A percentile compares a stretch with the other conserved stretches of the same genome.
Conservation (phyloP, 2,113 vertebrate genomes). For the Pelusios castaneus region DNA sequence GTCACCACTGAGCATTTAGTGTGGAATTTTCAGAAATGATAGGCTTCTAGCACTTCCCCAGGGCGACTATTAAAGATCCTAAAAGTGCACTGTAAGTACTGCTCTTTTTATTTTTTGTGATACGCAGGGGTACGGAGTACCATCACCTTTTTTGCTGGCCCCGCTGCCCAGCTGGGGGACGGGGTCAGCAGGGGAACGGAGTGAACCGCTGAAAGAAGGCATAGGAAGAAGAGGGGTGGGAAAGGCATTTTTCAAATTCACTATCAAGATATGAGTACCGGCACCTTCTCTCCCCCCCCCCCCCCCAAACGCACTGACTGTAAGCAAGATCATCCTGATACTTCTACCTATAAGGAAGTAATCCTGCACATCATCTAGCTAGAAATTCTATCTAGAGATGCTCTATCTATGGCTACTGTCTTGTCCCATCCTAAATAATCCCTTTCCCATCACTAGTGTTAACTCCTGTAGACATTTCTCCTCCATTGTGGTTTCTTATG, state of each 20-base stretch:
- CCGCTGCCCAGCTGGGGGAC: too few relatives aligned
- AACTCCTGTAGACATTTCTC: neutral
- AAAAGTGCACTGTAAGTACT: neutral
- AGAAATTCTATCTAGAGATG: neutral
- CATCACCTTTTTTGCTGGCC: too few relatives aligned
- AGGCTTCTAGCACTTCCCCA: neutral
- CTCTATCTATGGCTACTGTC: neutral
- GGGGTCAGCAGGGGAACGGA: too few relatives aligned
- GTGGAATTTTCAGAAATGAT: neutral
- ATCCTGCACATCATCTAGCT: neutral
- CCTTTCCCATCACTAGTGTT: neutral
- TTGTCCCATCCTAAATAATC: slow-evolving; percentile 12
- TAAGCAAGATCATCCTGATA: neutral
- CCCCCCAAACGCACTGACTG: neutral
- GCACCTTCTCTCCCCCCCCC: too few relatives aligned
- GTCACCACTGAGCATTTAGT: neutral
- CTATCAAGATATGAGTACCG: too few relatives aligned
- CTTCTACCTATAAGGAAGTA: neutral
- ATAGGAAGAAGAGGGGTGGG: too few relatives aligned
- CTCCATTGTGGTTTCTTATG: neutral
- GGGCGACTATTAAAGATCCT: neutral
- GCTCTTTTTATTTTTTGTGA: too few relatives aligned
- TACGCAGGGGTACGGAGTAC: too few relatives aligned
- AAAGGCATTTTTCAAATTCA: too few relatives aligned
- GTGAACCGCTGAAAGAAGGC: too few relatives aligned